A percentile compares a stretch with the other conserved stretches of the same genome.
phyloP scores from a whole-genome alignment of 2,797 vertebrate species.

The Aldrovandia affinis region DNA sequence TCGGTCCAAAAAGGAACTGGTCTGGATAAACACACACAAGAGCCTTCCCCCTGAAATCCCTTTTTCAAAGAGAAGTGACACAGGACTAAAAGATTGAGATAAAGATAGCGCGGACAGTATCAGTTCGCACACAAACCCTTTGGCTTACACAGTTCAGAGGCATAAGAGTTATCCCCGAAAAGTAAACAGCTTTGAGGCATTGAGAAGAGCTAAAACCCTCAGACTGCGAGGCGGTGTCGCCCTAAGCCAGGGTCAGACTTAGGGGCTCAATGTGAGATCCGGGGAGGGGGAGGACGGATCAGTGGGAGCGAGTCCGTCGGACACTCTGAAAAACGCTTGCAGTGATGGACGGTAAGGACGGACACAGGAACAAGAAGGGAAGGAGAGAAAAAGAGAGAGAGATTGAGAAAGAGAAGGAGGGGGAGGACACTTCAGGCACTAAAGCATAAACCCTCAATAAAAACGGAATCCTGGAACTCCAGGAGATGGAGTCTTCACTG shows the following conservation, averaged over 20 bases:
- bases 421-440: background rate
- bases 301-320: background rate
- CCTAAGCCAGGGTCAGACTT: background rate
- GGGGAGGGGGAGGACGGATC: background rate
- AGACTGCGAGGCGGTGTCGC: background rate
- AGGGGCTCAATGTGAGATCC: background rate
- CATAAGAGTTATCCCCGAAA: background rate
- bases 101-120: background rate
- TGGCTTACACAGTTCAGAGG: background rate
- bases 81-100: background rate
- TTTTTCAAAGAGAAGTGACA: background rate
- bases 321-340: background rate
- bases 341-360: background rate
- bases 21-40: background rate
- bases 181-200: background rate
- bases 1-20: background rate
- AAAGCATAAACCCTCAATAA: background rate
- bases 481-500: too few relatives aligned
- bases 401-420: background rate
- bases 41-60: background rate
- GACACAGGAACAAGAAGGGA: conserved; percentile 30
- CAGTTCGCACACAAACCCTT: background rate
- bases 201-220: background rate
- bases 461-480: too few relatives aligned
- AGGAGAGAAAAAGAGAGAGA: too few relatives aligned